These are phyloP conservation scores for Archaeoteleia sp. DNA, from an alignment of 2,888 invertebrate genomes.

Conservation along the genomic window DNA sequence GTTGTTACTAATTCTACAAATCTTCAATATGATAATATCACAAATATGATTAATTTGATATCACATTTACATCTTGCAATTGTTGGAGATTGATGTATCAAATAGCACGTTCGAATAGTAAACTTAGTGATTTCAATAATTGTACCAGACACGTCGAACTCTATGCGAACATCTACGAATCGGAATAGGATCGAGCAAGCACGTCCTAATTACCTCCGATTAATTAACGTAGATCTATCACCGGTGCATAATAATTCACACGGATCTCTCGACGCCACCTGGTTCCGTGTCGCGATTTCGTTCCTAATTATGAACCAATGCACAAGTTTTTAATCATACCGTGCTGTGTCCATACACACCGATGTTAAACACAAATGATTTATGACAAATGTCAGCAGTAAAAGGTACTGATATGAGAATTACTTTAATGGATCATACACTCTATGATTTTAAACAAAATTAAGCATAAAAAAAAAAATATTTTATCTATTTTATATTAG, in stretches of 20 bases:
- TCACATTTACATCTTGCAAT: too few species aligned
- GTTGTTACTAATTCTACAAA: too few species aligned
- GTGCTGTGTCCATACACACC: too few species aligned
- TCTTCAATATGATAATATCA: too few species aligned
- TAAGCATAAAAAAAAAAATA: too few species aligned
- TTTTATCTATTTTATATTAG: too few species aligned
- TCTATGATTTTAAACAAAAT: too few species aligned
- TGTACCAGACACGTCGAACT: slow-evolving; percentile 31
- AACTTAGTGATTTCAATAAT: slow-evolving; percentile 33
- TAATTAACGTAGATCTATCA: slow-evolving; percentile 50
- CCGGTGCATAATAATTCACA: slow-evolving; percentile 53
- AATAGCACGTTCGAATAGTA: slow-evolving; percentile 14
- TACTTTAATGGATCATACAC: too few species aligned
- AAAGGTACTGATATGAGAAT: too few species aligned
- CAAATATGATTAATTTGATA: too few species aligned
- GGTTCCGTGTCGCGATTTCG: slow-evolving; percentile 29
- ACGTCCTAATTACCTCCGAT: slow-evolving; percentile 51
- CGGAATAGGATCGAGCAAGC: slow-evolving; percentile 43
- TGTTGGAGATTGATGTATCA: neutral
- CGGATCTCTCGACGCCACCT: slow-evolving; percentile 39
- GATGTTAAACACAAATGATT: too few species aligned
- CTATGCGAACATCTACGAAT: slow-evolving; percentile 46
- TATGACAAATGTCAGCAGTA: too few species aligned
- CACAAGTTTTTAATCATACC: slow-evolving; percentile 9
- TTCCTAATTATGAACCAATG: slow-evolving; percentile 34